Conservation (phyloP, 2,888 invertebrate genomes). For the Petrolisthes manimaculis region DNA sequence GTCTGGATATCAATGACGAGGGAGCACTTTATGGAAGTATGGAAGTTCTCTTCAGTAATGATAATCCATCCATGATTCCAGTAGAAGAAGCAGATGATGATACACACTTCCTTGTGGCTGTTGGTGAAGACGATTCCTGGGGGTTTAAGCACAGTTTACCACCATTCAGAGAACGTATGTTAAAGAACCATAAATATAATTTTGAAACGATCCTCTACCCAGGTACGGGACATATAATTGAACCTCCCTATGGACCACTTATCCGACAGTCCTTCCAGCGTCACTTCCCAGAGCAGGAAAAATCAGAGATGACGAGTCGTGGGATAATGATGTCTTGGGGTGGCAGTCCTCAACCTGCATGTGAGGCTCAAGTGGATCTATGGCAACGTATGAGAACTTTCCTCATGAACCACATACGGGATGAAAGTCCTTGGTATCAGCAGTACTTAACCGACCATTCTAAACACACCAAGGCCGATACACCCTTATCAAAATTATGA, state of each 20-base stretch:
- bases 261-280: slow-evolving; percentile 32
- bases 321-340: slow-evolving; percentile 34
- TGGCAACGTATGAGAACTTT: slow-evolving; percentile 56
- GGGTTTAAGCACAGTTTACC: slow-evolving; percentile 12
- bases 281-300: slow-evolving; percentile 5
- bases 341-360: slow-evolving; percentile 32
- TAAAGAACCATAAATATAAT: slow-evolving; percentile 22
- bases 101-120: slow-evolving; percentile 53
- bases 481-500: slow-evolving; percentile 74
- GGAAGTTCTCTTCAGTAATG: neutral
- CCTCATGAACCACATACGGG: slow-evolving; percentile 40
- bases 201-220: slow-evolving; percentile 49
- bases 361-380: slow-evolving; percentile 47
- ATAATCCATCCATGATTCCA: slow-evolving; percentile 32
- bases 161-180: slow-evolving; percentile 38
- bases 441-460: neutral
- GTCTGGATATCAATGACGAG: neutral
- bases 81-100: slow-evolving; percentile 60
- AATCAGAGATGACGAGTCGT: neutral
- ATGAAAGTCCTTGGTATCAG: slow-evolving; percentile 55
- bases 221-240: slow-evolving; percentile 54
- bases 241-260: slow-evolving; percentile 48
- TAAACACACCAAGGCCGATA: too few species aligned
- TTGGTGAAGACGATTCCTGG: slow-evolving; percentile 41
- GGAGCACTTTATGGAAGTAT: neutral